Percentiles rank a stretch among this genome's conserved stretches.
These are phyloP conservation scores for Menidia menidia DNA, from an alignment of 2,797 vertebrate species.

Conservation along the genomic window DNA sequence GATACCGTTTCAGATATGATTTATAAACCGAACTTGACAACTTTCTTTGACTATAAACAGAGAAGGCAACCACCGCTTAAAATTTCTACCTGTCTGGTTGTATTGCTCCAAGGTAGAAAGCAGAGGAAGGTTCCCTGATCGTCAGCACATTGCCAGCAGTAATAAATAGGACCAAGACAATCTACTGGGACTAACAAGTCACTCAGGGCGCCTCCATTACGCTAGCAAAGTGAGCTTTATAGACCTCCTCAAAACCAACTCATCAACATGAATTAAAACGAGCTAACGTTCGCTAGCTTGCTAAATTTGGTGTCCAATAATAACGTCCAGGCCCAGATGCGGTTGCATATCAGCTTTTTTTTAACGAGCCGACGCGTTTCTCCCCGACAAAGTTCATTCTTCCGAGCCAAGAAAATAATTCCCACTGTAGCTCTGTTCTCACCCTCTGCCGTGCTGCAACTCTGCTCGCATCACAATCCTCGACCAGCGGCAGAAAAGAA, in stretches of 20 bases:
- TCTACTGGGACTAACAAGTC: conserved; percentile 50
- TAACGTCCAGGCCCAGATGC: conserved; percentile 67
- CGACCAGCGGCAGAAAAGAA: conserved; percentile 64
- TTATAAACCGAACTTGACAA: conserved; percentile 29
- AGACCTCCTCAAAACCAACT: conserved; percentile 58
- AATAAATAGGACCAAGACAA: conserved; percentile 39
- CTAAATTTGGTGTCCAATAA: conserved; percentile 75
- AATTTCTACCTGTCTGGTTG: conserved; percentile 31
- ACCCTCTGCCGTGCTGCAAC: conserved; percentile 57
- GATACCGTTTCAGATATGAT: conserved; percentile 14
- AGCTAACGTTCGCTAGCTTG: conserved; percentile 69
- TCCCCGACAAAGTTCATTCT: conserved; percentile 70
- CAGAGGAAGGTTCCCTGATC: conserved; percentile 32
- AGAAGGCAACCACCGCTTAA: conserved; percentile 22
- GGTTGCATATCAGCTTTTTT: conserved; percentile 53
- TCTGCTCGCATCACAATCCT: conserved; percentile 71
- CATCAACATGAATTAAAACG: conserved; percentile 66
- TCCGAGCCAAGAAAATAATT: conserved; percentile 29
- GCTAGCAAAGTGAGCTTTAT: conserved; percentile 48
- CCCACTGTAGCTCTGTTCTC: conserved; percentile 53
- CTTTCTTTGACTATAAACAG: conserved; percentile 39
- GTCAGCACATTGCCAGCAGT: conserved; percentile 55
- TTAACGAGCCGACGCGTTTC: conserved; percentile 27
- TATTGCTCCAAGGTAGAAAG: conserved; percentile 30
- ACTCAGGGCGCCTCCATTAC: conserved; percentile 76